Evolutionary conservation across 2,888 invertebrate species (phyloP).

Genomic region (Plusia festucae): DNA sequence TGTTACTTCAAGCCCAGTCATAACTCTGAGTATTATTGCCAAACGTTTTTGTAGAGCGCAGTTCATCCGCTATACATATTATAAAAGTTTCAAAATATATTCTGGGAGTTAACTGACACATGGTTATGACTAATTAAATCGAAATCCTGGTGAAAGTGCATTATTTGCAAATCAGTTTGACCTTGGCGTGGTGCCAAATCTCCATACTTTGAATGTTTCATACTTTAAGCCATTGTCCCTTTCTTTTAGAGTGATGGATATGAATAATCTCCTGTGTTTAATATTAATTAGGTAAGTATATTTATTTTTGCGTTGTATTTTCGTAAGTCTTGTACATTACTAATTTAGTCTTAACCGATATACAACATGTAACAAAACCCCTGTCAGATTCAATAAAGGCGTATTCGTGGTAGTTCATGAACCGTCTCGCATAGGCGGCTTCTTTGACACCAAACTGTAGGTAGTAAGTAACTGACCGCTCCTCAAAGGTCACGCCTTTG

Average conservation of each 20-base stretch:
- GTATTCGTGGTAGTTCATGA: too few species aligned
- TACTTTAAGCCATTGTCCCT: constrained; percentile 16
- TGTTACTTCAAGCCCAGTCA: background rate
- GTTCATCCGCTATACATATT: background rate
- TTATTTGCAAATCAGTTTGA: constrained; percentile 54
- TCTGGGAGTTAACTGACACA: constrained; percentile 49
- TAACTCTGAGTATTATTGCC: background rate
- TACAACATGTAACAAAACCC: too few species aligned
- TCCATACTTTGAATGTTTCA: constrained; percentile 22
- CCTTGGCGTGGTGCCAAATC: constrained; percentile 61
- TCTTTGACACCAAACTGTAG: too few species aligned
- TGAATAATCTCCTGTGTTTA: background rate
- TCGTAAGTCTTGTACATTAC: background rate
- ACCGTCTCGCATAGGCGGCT: too few species aligned
- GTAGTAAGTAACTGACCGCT: too few species aligned
- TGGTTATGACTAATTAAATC: constrained; percentile 39
- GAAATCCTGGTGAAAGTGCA: constrained; percentile 69
- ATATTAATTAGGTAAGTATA: background rate
- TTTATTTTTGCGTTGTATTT: background rate
- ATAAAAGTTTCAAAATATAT: constrained; percentile 33
- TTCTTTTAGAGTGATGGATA: constrained; percentile 8
- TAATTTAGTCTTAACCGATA: too few species aligned
- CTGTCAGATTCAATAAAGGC: too few species aligned
- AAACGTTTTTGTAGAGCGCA: background rate
- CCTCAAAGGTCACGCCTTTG: too few species aligned